phyloP scores from a whole-genome alignment of 2,113 vertebrate species.

The Brienomyrus brachyistius region DNA sequence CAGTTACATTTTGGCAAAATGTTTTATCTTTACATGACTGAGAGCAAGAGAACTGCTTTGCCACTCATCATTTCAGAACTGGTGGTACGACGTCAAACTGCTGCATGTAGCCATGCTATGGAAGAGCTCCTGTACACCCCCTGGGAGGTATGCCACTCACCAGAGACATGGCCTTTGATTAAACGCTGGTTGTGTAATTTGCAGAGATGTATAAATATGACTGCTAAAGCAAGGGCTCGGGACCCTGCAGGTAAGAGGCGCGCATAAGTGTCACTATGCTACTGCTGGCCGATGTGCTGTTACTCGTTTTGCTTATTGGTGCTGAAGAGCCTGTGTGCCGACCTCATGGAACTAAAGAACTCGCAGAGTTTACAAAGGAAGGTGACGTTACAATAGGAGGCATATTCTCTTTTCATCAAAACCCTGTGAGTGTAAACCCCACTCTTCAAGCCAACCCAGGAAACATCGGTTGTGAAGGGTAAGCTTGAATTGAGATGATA shows the following conservation, averaged over 20 bases:
- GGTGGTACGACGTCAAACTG: not conserved
- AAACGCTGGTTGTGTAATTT: not conserved
- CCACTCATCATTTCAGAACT: not conserved
- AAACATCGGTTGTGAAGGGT: constrained; percentile 56
- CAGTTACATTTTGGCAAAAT: not conserved
- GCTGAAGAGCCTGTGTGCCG: constrained; percentile 43
- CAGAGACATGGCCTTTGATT: not conserved
- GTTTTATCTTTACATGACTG: not conserved
- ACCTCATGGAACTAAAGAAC: constrained; percentile 53
- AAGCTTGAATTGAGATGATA: constrained; percentile 29
- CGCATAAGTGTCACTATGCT: constrained; percentile 39
- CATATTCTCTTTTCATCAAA: constrained; percentile 66
- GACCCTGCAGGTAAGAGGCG: not conserved
- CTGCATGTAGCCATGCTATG: not conserved
- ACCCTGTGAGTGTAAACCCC: constrained; percentile 50
- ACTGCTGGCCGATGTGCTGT: constrained; percentile 38
- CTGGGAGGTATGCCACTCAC: not conserved
- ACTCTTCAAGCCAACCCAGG: constrained; percentile 48
- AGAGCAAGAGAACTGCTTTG: not conserved
- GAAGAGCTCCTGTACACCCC: not conserved
- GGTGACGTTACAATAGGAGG: constrained; percentile 63
- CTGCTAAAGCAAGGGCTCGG: not conserved
- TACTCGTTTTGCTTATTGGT: constrained; percentile 40
- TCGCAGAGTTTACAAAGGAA: constrained; percentile 57
- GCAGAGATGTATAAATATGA: constrained; percentile 35